phyloP scores from a whole-genome alignment of 2,888 invertebrate genomes.

The Adelphocoris suturalis region DNA sequence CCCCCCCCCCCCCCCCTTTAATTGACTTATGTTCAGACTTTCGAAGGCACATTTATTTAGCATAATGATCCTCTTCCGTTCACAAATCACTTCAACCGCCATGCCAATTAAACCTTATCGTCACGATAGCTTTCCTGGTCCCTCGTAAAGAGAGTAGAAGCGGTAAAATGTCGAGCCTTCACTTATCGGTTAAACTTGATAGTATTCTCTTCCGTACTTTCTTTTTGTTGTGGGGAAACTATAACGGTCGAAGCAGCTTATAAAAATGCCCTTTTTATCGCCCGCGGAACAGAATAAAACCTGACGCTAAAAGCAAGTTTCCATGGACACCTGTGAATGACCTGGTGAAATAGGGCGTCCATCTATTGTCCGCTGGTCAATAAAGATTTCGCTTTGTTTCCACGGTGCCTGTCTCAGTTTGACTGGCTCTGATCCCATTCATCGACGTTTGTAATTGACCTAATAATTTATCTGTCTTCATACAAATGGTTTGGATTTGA shows the following conservation, averaged over 20 bases:
- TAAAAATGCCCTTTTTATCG: constrained; percentile 41
- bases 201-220: constrained; percentile 4
- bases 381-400: neutral
- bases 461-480: too few relatives aligned
- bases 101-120: neutral
- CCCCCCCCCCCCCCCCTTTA: too few relatives aligned
- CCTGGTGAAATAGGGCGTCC: neutral
- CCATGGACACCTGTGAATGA: constrained; percentile 24
- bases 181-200: neutral
- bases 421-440: neutral
- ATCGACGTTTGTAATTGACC: neutral
- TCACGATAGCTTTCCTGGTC: neutral
- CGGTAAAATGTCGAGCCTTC: neutral
- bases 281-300: constrained; percentile 3
- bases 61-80: too few relatives aligned
- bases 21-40: too few relatives aligned
- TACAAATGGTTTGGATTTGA: too few relatives aligned
- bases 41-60: too few relatives aligned
- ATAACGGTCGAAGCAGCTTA: constrained; percentile 27
- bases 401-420: neutral
- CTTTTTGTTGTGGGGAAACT: constrained; percentile 13
- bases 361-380: neutral
- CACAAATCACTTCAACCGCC: neutral
- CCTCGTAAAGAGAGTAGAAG: neutral
- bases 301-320: constrained; percentile 1